Percentiles rank a stretch among this genome's conserved stretches.
Conservation (phyloP, 2,888 invertebrate species). For the Netelia inedita region DNA sequence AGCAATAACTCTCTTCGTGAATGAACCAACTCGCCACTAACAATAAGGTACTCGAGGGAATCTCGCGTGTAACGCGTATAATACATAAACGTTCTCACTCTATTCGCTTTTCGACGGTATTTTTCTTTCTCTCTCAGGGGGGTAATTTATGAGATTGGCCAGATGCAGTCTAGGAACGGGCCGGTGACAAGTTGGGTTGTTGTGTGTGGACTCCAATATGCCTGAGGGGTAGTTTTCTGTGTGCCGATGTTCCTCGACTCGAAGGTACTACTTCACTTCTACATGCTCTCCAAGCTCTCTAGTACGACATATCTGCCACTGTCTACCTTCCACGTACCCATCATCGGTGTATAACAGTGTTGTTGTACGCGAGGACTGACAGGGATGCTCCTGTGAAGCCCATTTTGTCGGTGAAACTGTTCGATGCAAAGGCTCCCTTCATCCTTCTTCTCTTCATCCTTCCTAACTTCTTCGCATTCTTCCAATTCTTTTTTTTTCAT, state of each 20-base stretch:
- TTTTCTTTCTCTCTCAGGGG: conserved; percentile 40
- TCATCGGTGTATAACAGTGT: conserved; percentile 58
- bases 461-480: background rate
- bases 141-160: conserved; percentile 79
- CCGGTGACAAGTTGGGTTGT: conserved; percentile 70
- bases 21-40: conserved; percentile 69
- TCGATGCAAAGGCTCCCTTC: conserved; percentile 73
- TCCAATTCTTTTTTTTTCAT: conserved; percentile 7
- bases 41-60: conserved; percentile 62
- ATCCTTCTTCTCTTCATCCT: conserved; percentile 21
- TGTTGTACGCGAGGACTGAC: conserved; percentile 46
- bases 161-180: conserved; percentile 68
- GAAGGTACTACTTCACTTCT: conserved; percentile 51
- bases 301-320: conserved; percentile 14
- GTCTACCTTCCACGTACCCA: conserved; percentile 20
- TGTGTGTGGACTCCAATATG: conserved; percentile 26
- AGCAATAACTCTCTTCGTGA: conserved; percentile 68
- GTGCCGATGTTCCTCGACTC: conserved; percentile 26
- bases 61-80: conserved; percentile 54
- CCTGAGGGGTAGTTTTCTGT: conserved; percentile 50
- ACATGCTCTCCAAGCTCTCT: conserved; percentile 7
- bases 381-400: conserved; percentile 60
- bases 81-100: conserved; percentile 38
- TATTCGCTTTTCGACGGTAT: conserved; percentile 58
- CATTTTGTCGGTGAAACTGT: conserved; percentile 79